Base-by-base conservation (phyloP, 2,797 vertebrate genomes). In the Esox masquinongy region DNA sequence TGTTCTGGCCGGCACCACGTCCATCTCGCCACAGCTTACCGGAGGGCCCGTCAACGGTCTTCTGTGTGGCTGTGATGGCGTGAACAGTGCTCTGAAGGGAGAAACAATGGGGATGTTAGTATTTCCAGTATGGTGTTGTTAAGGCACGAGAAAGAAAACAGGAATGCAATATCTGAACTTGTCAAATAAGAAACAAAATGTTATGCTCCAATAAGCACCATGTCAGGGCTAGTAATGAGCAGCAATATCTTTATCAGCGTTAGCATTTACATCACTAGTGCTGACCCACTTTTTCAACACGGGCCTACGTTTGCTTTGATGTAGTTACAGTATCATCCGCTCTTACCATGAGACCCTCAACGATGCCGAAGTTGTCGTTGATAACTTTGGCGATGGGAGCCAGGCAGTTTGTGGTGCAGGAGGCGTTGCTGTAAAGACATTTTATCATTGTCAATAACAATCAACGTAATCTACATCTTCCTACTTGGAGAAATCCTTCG, bases 391-490 rank as follows among this genome's bases (percentile, higher is more conserved):
- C 96, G 84, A 96, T 84, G 59, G 96, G 96, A 0, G 96, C 96
- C 83, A 96, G 85, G 83, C 96, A 96, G 91, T 96, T 96, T 73
- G 96, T 96, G 79, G 96, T 96, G 82, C 96, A 97, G 81, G 96
- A 96, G 36, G 96, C 96, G 72, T 96, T 97, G 89, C 96, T 97
- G 79, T n/a, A n/a, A n/a, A n/a, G 50, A 51, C 50, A 51, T 96
- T 95, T n/a, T n/a, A n/a, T 51, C 50, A 19, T 19, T 51, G 19
- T 19, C 50, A 51, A 51, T 51, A 51, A 51, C 7, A 17, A 51
- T 51, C 50, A 51, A n/a, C n/a, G n/a, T n/a, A n/a, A n/a, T n/a
- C n/a, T n/a, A 51, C 50, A 51, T 51, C 15, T 5, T 17, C 50
- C 50, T 17, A 51, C 50, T 51, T 17, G 50, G 50, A 51, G 19